Percentiles rank a stretch among this genome's conserved stretches.
Evolutionary conservation across 2,797 vertebrate species (phyloP).

Genomic region (Arrhamphus sclerolepis): DNA sequence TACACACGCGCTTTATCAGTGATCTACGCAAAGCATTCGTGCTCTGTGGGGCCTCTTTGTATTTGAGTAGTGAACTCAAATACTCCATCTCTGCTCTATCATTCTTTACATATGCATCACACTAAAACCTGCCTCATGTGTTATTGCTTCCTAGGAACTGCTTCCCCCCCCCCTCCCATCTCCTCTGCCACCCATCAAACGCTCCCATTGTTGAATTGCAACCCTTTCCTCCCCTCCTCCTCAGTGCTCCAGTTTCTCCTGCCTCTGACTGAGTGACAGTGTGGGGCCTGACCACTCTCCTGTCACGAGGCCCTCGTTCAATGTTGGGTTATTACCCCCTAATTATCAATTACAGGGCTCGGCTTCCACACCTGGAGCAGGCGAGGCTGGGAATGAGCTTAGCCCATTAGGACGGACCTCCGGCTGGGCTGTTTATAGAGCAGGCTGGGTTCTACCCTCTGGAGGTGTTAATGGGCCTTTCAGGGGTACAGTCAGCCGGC

Average conservation of each 20-base stretch:
- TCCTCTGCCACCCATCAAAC: conserved; percentile 1
- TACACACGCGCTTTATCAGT: conserved; percentile 23
- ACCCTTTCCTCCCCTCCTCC: conserved; percentile 20
- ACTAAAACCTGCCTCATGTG: conserved; percentile 13
- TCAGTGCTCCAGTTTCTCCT: conserved; percentile 22
- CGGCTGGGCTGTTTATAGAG: conserved; percentile 78
- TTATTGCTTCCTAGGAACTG: conserved; percentile 23
- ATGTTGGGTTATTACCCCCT: conserved; percentile 76
- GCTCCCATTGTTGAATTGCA: conserved; percentile 41
- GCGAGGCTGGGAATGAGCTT: conserved; percentile 76
- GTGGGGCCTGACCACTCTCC: conserved; percentile 63
- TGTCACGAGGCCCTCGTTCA: conserved; percentile 63
- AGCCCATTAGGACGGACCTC: conserved; percentile 75
- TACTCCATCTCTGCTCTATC: conserved; percentile 17
- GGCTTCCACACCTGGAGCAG: conserved; percentile 80
- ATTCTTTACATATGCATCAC: conserved; percentile 14
- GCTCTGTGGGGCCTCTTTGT: conserved; percentile 36
- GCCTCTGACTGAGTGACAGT: conserved; percentile 61
- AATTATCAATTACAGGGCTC: conserved; percentile 82
- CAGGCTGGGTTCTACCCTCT: conserved; percentile 66
- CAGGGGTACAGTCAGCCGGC: conserved; percentile 54
- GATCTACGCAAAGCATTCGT: conserved; percentile 23
- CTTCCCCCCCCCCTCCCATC: neutral
- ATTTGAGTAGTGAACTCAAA: conserved; percentile 8
- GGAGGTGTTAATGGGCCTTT: conserved; percentile 79